Base-by-base conservation (phyloP, 2,888 invertebrate genomes). In the Sinelater perroti region DNA sequence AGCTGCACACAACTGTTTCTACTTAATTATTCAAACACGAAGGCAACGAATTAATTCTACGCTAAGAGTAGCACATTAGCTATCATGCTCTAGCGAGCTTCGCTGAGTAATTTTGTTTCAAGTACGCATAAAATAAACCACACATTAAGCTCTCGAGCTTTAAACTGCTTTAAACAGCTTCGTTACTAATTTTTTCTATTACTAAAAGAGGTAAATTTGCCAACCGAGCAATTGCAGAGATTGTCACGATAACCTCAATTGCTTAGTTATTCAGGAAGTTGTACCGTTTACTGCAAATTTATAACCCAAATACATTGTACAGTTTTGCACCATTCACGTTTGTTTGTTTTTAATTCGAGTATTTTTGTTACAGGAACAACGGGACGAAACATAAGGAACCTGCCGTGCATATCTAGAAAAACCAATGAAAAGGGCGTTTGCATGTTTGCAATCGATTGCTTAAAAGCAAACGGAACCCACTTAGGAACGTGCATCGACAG, bases 391-490 rank as follows among this genome's bases (percentile, higher is more conserved):
- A 95, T 95, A 75, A 85, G 94, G 73, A 93, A 94, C 73, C 81
- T 94, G 69, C 91, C 93, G 18, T 95, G 95, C 79, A 87, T 93
- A 75, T 91, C 92, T 54, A 84, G 91, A 73, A 85, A 87, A 72
- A 87, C 88, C 20, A 89, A 87, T 24, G 86, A 90, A 65, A 88
- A 88, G 60, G 95, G 95, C 0, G 84, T 92, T 0, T 95, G 95
- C 73, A 95, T 95, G 95, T 95, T 95, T 74, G 95, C 94, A 59
- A 93, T 93, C 77, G 92, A 95, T 70, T 95, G 95, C 75, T 85
- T 92, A 38, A 92, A 93, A 81, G 86, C 90, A 58, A 95, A 95
- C 74, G 95, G 95, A 31, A 90, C 93, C 0, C 95, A 95, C 71
- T 80, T 95, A 64, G 95, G 94, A 20, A 94, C 94, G 1, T 95